Evolutionary conservation across 1,140 invertebrate species (phyloP).

Genomic region (Drosophila lacertosa): DNA sequence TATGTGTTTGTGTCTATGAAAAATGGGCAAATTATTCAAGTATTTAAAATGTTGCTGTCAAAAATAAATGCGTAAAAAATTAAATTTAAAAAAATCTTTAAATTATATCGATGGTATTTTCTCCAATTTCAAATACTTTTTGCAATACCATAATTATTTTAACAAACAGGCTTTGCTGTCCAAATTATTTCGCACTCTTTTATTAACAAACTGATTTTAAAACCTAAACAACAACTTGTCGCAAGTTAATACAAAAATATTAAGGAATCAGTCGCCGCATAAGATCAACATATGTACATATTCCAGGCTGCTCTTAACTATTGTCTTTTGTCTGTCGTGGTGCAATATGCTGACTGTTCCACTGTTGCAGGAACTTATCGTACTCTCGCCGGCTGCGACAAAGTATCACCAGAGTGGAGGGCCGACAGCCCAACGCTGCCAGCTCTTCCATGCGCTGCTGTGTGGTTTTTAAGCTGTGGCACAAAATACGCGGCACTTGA

Average conservation of each 20-base stretch:
- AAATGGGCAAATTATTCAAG: conserved; percentile 48
- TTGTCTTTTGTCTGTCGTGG: neutral
- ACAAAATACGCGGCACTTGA: conserved; percentile 85
- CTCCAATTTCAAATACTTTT: no score
- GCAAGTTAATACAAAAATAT: conserved; percentile 1
- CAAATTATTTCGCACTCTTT: neutral
- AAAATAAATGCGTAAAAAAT: conserved; percentile 49
- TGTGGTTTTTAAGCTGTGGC: conserved; percentile 85
- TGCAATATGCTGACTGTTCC: conserved; percentile 27
- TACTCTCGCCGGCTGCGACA: conserved; percentile 85
- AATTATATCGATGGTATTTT: no score
- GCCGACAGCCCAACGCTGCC: conserved; percentile 77
- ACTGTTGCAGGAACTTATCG: conserved; percentile 76
- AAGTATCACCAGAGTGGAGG: conserved; percentile 84
- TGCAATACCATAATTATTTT: no score
- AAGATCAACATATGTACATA: conserved; percentile 1
- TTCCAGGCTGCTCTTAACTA: neutral
- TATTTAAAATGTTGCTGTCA: conserved; percentile 53
- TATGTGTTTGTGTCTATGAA: conserved; percentile 63
- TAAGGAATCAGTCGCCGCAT: conserved; percentile 10
- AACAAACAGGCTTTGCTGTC: neutral
- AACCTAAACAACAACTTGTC: conserved; percentile 3
- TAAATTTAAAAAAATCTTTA: neutral
- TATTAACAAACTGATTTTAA: conserved; percentile 5
- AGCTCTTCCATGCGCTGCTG: conserved; percentile 84